These are phyloP conservation scores for Salpingus planirostris DNA, from an alignment of 2,888 invertebrate genomes.

Conservation along the genomic window DNA sequence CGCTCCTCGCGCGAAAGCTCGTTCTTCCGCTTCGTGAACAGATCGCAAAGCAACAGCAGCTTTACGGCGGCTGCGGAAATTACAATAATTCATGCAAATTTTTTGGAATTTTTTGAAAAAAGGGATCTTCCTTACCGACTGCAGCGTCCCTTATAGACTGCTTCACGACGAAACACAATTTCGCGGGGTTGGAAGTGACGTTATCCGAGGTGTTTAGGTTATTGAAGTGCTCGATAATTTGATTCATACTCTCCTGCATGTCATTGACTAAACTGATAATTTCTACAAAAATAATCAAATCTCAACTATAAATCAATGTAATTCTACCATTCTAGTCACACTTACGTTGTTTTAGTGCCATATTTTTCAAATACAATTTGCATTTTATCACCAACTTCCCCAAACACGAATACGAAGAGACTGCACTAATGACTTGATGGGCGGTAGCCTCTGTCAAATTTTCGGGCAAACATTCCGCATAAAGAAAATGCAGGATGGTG, in stretches of 20 bases:
- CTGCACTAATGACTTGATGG: conserved; percentile 45
- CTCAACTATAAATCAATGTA: conserved; percentile 2
- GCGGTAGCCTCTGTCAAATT: conserved; percentile 51
- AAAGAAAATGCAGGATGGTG: conserved; percentile 54
- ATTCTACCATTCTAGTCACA: conserved; percentile 6
- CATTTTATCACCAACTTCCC: conserved; percentile 49
- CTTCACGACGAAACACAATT: conserved; percentile 53
- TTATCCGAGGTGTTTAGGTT: conserved; percentile 30
- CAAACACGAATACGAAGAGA: conserved; percentile 48
- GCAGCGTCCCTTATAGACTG: conserved; percentile 54
- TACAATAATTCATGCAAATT: too few species aligned
- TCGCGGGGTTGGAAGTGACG: conserved; percentile 47
- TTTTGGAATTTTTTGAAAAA: conserved; percentile 3
- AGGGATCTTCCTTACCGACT: conserved; percentile 41
- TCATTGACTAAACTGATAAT: conserved; percentile 54
- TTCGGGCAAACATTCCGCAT: conserved; percentile 54
- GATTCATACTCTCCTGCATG: conserved; percentile 53
- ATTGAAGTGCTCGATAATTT: conserved; percentile 52
- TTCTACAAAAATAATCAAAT: conserved; percentile 41
- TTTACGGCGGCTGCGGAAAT: conserved; percentile 43
- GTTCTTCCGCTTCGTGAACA: conserved; percentile 54
- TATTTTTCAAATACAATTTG: conserved; percentile 52
- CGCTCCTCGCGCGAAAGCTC: conserved; percentile 54
- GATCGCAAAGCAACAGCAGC: conserved; percentile 53
- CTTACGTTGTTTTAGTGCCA: conserved; percentile 56